Base-by-base conservation (phyloP, 2,888 invertebrate species). In the Dynastes hyllus region DNA sequence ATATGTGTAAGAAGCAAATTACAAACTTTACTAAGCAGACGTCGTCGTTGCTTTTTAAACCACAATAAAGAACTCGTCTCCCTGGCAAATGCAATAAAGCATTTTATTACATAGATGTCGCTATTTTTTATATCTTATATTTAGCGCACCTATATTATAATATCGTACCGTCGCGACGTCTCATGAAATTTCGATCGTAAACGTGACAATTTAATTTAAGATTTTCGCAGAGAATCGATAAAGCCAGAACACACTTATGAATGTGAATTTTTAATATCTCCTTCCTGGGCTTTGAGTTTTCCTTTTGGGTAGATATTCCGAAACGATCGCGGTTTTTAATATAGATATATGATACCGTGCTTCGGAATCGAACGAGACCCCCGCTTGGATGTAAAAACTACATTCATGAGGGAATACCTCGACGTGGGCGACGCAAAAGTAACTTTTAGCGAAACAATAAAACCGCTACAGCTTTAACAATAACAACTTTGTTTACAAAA, bases 171-270 rank as follows among this genome's bases (percentile, higher is more conserved):
- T 50, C 61, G 61, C 73, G 27, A 27, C 61, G 61, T 27, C 40
- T 40, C 73, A 22, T 61, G 50, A 63, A 63, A 45, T 50, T 61
- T 27, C 13, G 32, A 27, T 75, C 73, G 73, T 63, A 75, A 63
- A 75, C 63, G 73, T 61, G 73, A 75, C 73, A 75, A 75, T 75
- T 75, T 75, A 75, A 75, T 75, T 58, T 75, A 75, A 75, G 45
- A 75, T 75, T 75, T 75, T 75, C 73, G 73, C 22, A 2, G 8
- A 11, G 73, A 75, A 75, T 75, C 73, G 73, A 75, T 75, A 75
- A 75, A 61, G 32, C 73, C 73, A 50, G 73, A 40, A 61, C 61
- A 75, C 73, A 75, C 73, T 75, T 75, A 75, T 63, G 73, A 75
- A 75, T 75, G 73, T 75, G 73, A 75, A 75, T 75, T 75, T 75